phyloP scores from a whole-genome alignment of 2,797 vertebrate genomes.

The Malacoraja senta region DNA sequence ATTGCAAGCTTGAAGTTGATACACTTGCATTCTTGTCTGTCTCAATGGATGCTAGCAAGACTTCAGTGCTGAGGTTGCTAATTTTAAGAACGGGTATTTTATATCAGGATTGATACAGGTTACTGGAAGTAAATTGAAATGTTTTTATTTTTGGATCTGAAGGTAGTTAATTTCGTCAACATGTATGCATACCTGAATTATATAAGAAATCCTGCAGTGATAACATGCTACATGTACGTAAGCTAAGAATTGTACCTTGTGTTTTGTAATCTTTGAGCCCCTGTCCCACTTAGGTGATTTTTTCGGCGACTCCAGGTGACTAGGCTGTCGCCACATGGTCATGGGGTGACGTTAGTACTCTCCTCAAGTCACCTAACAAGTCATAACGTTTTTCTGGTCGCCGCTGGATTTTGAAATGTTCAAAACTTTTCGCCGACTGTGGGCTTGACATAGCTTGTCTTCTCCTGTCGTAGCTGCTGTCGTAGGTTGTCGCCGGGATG shows the following conservation, averaged over 20 bases:
- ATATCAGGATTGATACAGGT: background rate
- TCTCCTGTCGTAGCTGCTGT: no score
- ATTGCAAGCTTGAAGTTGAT: background rate
- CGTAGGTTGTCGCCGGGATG: no score
- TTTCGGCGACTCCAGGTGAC: no score
- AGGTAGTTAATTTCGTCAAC: background rate
- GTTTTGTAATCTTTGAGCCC: background rate
- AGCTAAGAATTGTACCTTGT: background rate
- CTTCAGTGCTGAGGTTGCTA: background rate
- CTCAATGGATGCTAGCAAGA: background rate
- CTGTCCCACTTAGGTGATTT: no score
- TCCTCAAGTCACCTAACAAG: no score
- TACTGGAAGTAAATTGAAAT: background rate
- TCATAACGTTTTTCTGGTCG: no score
- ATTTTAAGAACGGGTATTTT: background rate
- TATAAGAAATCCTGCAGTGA: no score
- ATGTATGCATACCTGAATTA: background rate
- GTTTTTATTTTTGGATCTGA: background rate
- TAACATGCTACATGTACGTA: background rate
- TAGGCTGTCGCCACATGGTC: no score
- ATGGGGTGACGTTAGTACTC: no score
- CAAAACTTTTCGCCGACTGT: no score
- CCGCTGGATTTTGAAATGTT: no score
- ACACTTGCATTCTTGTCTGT: background rate
- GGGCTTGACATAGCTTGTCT: no score